These are phyloP conservation scores for Paracanthobrama guichenoti DNA, from an alignment of 2,113 vertebrate genomes.

Conservation along the genomic window DNA sequence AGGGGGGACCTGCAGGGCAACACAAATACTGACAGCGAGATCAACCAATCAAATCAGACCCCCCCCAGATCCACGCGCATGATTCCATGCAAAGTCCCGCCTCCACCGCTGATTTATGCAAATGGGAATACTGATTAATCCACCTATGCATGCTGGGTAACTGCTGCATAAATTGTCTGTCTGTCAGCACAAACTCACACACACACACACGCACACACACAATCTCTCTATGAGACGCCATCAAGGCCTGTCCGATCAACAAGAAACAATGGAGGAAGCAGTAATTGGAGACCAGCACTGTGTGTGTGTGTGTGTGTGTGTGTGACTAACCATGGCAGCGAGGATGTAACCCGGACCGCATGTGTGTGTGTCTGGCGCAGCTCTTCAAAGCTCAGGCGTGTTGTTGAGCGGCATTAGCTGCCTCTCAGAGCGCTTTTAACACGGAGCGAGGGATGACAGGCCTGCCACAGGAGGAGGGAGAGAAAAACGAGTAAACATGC, in stretches of 20 bases:
- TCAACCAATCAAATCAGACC: conserved; percentile 57
- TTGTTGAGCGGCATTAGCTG: conserved; percentile 48
- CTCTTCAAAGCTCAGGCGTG: conserved; percentile 50
- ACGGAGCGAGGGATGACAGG: conserved; percentile 54
- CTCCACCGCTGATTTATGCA: conserved; percentile 32
- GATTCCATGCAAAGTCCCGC: background rate
- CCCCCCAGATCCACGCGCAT: background rate
- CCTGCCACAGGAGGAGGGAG: conserved; percentile 45
- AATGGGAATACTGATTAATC: conserved; percentile 35
- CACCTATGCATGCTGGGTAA: conserved; percentile 27
- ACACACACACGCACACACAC: conserved; percentile 16
- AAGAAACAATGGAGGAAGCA: conserved; percentile 36
- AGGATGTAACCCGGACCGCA: conserved; percentile 22
- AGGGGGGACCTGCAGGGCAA: conserved; percentile 60
- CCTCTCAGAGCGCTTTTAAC: conserved; percentile 53
- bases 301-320: conserved; percentile 21
- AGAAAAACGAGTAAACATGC: conserved; percentile 50
- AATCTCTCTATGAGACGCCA: conserved; percentile 1
- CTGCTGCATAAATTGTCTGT: conserved; percentile 16
- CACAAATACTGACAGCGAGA: conserved; percentile 54
- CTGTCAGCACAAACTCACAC: conserved; percentile 18
- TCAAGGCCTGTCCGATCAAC: conserved; percentile 34
- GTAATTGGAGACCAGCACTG: conserved; percentile 34
- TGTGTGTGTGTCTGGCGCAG: background rate
- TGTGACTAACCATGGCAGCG: conserved; percentile 8